These are phyloP conservation scores for Lasioglossum malachurum DNA, from an alignment of 2,888 invertebrate genomes.

Conservation along the genomic window DNA sequence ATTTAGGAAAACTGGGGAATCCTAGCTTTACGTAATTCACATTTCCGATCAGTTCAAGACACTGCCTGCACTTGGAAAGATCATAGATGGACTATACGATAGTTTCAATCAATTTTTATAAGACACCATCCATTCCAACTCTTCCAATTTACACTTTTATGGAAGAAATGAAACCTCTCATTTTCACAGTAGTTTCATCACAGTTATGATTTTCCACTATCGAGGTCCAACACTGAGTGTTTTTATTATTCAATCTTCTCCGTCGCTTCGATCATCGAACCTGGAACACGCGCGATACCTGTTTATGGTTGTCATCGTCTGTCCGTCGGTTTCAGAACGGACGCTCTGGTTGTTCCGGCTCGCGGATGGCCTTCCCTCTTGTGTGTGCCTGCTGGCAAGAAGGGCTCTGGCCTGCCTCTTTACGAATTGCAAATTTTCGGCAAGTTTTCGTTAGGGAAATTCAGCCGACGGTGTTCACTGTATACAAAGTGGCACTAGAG, in stretches of 20 bases:
- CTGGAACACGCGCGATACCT: background rate
- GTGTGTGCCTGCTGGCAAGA: slow-evolving; percentile 40
- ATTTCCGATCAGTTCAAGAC: background rate
- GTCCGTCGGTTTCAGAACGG: slow-evolving; percentile 39
- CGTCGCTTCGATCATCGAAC: background rate
- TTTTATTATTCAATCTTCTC: background rate
- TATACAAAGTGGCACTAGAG: slow-evolving; percentile 83
- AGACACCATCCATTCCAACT: background rate
- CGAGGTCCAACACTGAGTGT: too few relatives aligned
- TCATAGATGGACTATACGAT: background rate
- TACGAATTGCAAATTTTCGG: slow-evolving; percentile 84
- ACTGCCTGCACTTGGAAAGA: background rate
- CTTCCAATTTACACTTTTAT: background rate
- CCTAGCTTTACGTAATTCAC: background rate
- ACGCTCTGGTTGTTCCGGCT: slow-evolving; percentile 59
- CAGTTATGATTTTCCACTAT: background rate
- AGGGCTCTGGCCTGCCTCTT: slow-evolving; percentile 70
- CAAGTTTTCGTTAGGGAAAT: slow-evolving; percentile 84
- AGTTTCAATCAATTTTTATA: background rate
- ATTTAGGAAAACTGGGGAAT: background rate
- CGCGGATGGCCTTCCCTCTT: slow-evolving; percentile 34
- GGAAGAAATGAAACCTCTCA: background rate
- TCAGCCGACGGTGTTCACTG: slow-evolving; percentile 81
- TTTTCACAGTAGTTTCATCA: background rate
- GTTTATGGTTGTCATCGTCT: slow-evolving; percentile 25